Evolutionary conservation across 2,113 vertebrate genomes (phyloP).

Genomic region (Alosa alosa): DNA sequence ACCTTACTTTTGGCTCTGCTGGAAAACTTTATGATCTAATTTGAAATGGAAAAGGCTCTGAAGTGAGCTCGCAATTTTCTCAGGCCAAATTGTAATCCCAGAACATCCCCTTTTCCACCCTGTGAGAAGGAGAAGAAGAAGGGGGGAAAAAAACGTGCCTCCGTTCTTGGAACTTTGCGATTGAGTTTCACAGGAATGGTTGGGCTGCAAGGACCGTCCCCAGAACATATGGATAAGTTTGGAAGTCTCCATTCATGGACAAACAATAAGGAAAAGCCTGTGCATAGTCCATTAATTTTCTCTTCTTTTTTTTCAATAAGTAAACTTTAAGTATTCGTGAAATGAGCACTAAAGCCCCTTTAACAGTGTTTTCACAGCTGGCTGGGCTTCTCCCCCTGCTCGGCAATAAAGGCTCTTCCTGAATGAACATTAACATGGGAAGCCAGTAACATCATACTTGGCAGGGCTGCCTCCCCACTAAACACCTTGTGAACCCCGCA

Average conservation of each 20-base stretch:
- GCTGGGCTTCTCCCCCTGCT: slow-evolving; percentile 50
- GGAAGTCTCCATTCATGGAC: slow-evolving; percentile 47
- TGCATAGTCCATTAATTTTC: slow-evolving; percentile 64
- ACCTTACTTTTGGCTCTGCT: slow-evolving; percentile 28
- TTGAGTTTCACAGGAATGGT: slow-evolving; percentile 56
- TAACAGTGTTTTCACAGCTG: slow-evolving; percentile 77
- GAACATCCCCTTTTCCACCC: slow-evolving; percentile 34
- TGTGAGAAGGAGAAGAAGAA: slow-evolving; percentile 25
- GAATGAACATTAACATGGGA: slow-evolving; percentile 71
- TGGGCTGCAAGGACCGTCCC: slow-evolving; percentile 36
- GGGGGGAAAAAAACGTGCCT: slow-evolving; percentile 40
- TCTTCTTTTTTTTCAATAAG: slow-evolving; percentile 61
- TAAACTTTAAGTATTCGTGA: slow-evolving; percentile 71
- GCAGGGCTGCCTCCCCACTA: slow-evolving; percentile 60
- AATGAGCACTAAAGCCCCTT: slow-evolving; percentile 72
- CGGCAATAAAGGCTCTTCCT: slow-evolving; percentile 70
- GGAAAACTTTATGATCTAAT: slow-evolving; percentile 48
- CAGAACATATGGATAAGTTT: slow-evolving; percentile 56
- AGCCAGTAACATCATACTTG: slow-evolving; percentile 74
- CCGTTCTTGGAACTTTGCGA: slow-evolving; percentile 50
- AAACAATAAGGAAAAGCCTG: slow-evolving; percentile 67
- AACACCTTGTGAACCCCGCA: slow-evolving; percentile 69
- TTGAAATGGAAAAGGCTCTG: slow-evolving; percentile 41
- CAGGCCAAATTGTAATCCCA: slow-evolving; percentile 51
- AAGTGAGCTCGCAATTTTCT: slow-evolving; percentile 25